Conservation (phyloP, 2,888 invertebrate genomes). For the Villa cingulata region DNA sequence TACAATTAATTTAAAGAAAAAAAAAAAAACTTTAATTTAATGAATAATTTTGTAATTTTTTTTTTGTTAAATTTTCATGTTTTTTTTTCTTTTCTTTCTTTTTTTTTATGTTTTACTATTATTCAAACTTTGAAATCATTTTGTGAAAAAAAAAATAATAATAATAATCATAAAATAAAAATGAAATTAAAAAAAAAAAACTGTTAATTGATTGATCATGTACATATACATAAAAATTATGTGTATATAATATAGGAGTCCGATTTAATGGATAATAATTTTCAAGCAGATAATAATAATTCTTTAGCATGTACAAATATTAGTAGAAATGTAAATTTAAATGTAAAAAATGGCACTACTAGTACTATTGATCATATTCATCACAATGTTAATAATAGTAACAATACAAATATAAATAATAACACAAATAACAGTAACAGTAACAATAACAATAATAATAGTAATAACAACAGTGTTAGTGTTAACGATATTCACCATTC, state of each 20-base stretch:
- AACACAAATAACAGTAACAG: slow-evolving; percentile 11
- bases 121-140: too few species aligned
- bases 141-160: too few species aligned
- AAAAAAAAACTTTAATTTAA: too few species aligned
- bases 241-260: slow-evolving; percentile 17
- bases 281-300: slow-evolving; percentile 12
- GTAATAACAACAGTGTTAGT: slow-evolving; percentile 12
- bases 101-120: too few species aligned
- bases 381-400: slow-evolving; percentile 3
- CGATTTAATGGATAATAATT: slow-evolving; percentile 15
- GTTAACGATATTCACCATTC: neutral
- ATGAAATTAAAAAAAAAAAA: too few species aligned
- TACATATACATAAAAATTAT: too few species aligned
- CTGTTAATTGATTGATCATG: too few species aligned
- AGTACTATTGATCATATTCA: slow-evolving; percentile 3
- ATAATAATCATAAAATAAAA: too few species aligned
- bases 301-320: slow-evolving; percentile 11
- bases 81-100: too few species aligned
- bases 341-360: slow-evolving; percentile 5
- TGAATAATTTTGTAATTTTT: too few species aligned
- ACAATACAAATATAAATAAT: slow-evolving; percentile 10
- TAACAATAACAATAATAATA: slow-evolving; percentile 13
- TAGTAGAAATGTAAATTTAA: neutral
- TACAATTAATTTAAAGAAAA: too few species aligned
- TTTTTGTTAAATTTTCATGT: too few species aligned